phyloP scores from a whole-genome alignment of 2,888 invertebrate genomes.

The Drosophila incognita region DNA sequence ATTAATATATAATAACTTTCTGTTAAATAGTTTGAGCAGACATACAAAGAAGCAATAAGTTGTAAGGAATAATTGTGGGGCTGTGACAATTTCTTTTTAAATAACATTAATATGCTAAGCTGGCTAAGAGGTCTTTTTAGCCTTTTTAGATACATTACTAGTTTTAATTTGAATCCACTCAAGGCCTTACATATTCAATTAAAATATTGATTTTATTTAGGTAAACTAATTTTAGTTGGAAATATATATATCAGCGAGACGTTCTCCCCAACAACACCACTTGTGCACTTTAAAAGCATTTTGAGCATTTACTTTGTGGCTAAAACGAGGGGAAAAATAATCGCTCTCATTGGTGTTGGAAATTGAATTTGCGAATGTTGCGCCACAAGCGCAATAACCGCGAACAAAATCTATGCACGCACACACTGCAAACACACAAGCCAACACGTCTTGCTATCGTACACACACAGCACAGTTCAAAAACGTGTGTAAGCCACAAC shows the following conservation, averaged over 20 bases:
- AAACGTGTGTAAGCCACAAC: constrained; percentile 54
- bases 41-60: not conserved
- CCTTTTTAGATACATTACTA: not conserved
- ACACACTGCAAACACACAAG: constrained; percentile 14
- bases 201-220: constrained; percentile 1
- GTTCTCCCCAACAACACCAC: not conserved
- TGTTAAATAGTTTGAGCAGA: not conserved
- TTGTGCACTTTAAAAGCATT: constrained; percentile 32
- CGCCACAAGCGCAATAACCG: constrained; percentile 72
- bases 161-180: not conserved
- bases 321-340: constrained; percentile 52
- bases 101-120: not conserved
- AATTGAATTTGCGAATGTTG: constrained; percentile 69
- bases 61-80: not conserved
- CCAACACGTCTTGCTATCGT: not conserved
- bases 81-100: not conserved
- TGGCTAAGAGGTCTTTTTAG: not conserved
- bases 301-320: constrained; percentile 65
- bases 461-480: constrained; percentile 21
- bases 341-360: constrained; percentile 55
- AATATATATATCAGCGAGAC: not conserved
- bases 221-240: not conserved
- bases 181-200: not conserved
- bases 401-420: constrained; percentile 62
- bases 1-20: not conserved